Evolutionary conservation across 1,140 invertebrate species (phyloP).

Genomic region (Zelostemma sp.): DNA sequence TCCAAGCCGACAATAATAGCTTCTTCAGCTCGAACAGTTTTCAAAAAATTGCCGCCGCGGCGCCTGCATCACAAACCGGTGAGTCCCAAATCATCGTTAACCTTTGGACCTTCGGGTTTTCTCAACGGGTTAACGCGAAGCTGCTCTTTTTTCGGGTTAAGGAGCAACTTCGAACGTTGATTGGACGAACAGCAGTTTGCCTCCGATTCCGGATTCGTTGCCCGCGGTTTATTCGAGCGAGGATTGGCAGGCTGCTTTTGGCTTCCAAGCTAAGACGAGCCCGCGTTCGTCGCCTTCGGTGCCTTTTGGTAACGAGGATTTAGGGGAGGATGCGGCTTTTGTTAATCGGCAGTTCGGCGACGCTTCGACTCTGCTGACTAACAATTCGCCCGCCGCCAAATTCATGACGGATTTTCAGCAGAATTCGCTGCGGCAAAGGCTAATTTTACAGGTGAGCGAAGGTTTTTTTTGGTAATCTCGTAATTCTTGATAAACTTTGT

Average conservation of each 20-base stretch:
- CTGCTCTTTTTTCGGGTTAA: no score
- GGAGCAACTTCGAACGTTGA: constrained; percentile 50
- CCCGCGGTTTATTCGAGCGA: constrained; percentile 71
- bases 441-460: constrained; percentile 57
- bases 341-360: constrained; percentile 57
- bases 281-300: constrained; percentile 57
- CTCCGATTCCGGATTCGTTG: constrained; percentile 71
- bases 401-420: constrained; percentile 70
- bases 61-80: constrained; percentile 61
- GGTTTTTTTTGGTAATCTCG: no score
- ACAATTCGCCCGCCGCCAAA: constrained; percentile 64
- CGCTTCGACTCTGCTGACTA: constrained; percentile 50
- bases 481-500: neutral
- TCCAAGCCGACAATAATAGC: constrained; percentile 72
- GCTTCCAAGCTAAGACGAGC: constrained; percentile 65
- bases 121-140: no score
- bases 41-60: constrained; percentile 66
- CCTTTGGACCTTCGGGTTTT: no score
- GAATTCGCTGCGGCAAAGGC: constrained; percentile 67
- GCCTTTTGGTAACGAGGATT: constrained; percentile 61
- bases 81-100: constrained; percentile 28
- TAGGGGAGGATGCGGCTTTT: constrained; percentile 62
- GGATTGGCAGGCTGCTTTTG: constrained; percentile 73
- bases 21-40: constrained; percentile 72
- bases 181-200: constrained; percentile 69